Evolutionary conservation across 2,113 vertebrate genomes (phyloP), one percentile per base, ranked within the genome.

Genomic region (Corythoichthys intestinalis): DNA sequence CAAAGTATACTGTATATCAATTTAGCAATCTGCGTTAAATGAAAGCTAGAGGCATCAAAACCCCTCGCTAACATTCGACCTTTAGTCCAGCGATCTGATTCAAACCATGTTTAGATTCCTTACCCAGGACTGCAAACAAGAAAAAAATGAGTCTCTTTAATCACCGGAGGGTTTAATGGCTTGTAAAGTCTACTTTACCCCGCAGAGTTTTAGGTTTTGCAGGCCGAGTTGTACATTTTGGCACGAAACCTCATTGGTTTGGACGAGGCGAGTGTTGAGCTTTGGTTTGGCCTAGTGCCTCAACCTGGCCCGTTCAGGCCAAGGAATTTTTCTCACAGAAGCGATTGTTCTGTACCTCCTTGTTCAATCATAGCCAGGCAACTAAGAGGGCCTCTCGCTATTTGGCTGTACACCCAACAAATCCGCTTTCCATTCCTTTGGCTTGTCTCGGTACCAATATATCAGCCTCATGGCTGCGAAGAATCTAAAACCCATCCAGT

Each of bases 261-360:
- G 77, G 77, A 75, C 15, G 11, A 50, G 57, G 48, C 74, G 66
- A 67, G 61, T 65, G 70, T 66, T 69, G 76, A 76, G 76, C 67
- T 86, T 65, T 50, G 48, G 62, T 52, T 75, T 84, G 87, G 83
- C 79, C 39, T 35, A 1, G n/a, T 28, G 75, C 81, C 81, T 75
- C 72, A 73, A 85, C 71, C 67, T 78, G 73, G 56, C 72, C 65
- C 75, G 78, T 66, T 38, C 11, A 67, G 57, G 81, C 87, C 75
- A 86, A 83, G 77, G 58, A 82, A 75, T 86, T 82, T 85, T 84
- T 85, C 81, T 78, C 83, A 83, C 83, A 84, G 72, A 75, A 78
- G 72, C 48, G 76, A 53, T 81, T 79, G 73, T 74, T 85, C 59
- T 35, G 69, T 71, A 50, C 49, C 44, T 7, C 67, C 35, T 44